These are phyloP conservation scores for Pitta sordida DNA, from an alignment of 2,113 vertebrate genomes.

Conservation along the genomic window DNA sequence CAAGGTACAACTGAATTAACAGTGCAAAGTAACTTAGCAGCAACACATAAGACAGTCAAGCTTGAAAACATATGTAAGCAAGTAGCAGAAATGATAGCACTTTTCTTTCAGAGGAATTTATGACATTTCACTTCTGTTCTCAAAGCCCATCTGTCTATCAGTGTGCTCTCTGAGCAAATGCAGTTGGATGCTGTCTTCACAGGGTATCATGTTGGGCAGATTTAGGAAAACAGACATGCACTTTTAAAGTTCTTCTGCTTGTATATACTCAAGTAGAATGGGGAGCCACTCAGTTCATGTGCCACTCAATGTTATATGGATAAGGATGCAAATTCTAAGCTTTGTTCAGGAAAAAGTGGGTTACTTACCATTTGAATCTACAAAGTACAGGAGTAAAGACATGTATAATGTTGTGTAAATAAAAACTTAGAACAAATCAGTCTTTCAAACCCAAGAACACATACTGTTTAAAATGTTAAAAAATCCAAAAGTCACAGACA, in stretches of 20 bases:
- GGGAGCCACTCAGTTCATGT: neutral
- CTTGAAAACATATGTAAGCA: slow-evolving; percentile 36
- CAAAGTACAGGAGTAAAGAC: neutral
- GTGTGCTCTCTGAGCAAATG: neutral
- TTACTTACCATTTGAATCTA: neutral
- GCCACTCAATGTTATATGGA: neutral
- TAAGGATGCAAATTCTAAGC: neutral
- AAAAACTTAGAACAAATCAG: neutral
- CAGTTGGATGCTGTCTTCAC: neutral
- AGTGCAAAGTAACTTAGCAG: neutral
- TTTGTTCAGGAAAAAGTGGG: neutral
- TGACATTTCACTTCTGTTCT: slow-evolving; percentile 18
- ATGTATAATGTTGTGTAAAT: neutral
- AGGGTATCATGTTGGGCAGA: neutral
- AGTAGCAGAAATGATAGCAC: neutral
- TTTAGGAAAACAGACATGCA: neutral
- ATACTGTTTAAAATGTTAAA: neutral
- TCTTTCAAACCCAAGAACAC: neutral
- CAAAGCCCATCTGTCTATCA: slow-evolving; percentile 40
- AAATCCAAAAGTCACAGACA: neutral
- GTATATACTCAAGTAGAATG: neutral
- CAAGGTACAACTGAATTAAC: neutral
- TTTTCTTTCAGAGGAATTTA: slow-evolving; percentile 29
- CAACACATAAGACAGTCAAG: neutral
- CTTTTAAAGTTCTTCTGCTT: neutral